Evolutionary conservation across 2,888 invertebrate species (phyloP).

Genomic region (Syrphus vitripennis): DNA sequence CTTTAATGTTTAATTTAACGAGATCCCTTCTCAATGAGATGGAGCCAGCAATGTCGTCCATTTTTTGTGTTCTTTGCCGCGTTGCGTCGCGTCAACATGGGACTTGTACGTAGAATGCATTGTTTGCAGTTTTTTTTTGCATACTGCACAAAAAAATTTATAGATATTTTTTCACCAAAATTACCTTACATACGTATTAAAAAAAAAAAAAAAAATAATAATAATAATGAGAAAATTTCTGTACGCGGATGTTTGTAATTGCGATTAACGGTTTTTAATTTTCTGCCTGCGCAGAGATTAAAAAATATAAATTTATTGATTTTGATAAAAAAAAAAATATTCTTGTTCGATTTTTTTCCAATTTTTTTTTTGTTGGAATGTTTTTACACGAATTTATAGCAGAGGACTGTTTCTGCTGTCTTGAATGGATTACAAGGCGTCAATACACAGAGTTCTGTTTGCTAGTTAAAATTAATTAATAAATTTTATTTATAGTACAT

Average conservation of each 20-base stretch:
- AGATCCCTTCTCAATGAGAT: slow-evolving; percentile 34
- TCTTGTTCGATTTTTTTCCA: not conserved
- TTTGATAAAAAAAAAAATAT: slow-evolving; percentile 1
- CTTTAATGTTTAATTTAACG: slow-evolving; percentile 63
- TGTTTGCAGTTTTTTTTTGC: slow-evolving; percentile 45
- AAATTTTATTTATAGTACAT: not conserved
- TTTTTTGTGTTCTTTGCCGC: not conserved
- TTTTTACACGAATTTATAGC: not conserved
- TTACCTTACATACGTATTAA: not conserved
- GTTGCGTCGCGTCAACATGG: not conserved
- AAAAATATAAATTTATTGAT: slow-evolving; percentile 43
- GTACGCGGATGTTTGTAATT: slow-evolving; percentile 65
- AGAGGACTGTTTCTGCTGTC: slow-evolving; percentile 1
- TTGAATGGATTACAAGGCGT: not conserved
- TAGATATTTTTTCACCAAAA: slow-evolving; percentile 19
- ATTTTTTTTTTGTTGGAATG: not conserved
- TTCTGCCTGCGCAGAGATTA: slow-evolving; percentile 47
- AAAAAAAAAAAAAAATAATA: not conserved
- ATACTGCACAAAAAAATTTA: slow-evolving; percentile 22
- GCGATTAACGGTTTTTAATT: slow-evolving; percentile 70
- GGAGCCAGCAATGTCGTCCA: not conserved
- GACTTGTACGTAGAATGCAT: slow-evolving; percentile 22
- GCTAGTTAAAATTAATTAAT: slow-evolving; percentile 12
- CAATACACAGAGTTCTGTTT: not conserved
- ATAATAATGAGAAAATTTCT: slow-evolving; percentile 20